Conservation (phyloP, 1,140 invertebrate species). For the Daktulosphaira vitifoliae region DNA sequence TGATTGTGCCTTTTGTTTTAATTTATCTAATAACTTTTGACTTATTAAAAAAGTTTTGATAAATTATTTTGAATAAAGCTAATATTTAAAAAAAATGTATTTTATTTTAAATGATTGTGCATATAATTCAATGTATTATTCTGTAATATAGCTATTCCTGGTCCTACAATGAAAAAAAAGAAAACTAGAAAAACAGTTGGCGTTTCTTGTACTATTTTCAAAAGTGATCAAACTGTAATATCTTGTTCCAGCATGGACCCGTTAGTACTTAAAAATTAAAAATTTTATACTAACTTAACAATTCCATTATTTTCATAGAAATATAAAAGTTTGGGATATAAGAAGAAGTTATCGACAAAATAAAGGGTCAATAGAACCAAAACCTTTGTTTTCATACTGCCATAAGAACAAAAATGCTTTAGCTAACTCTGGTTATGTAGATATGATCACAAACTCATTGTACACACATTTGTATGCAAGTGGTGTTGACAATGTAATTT, state of each 20-base stretch:
- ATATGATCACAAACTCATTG: background rate
- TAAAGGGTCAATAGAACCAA: background rate
- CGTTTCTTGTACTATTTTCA: background rate
- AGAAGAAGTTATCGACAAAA: constrained; percentile 7
- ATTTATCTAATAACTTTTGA: too few species aligned
- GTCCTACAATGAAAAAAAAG: background rate
- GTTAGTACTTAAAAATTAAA: background rate
- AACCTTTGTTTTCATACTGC: background rate
- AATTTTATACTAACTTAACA: background rate
- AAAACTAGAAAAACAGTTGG: background rate
- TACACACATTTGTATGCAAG: background rate
- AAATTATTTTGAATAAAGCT: too few species aligned
- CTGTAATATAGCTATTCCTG: background rate
- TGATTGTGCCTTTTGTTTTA: too few species aligned
- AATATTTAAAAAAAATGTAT: too few species aligned
- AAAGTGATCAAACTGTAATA: background rate
- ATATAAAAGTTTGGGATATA: constrained; percentile 12
- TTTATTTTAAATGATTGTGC: too few species aligned
- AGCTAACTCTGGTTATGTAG: background rate
- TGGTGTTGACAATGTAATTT: background rate
- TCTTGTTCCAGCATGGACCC: background rate
- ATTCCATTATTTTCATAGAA: background rate
- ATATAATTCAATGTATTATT: too few species aligned
- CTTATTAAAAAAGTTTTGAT: too few species aligned
- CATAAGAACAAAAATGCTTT: background rate